Evolutionary conservation across 2,797 vertebrate species (phyloP), one percentile per base, ranked within the genome.

Genomic region (Momotus momota): DNA sequence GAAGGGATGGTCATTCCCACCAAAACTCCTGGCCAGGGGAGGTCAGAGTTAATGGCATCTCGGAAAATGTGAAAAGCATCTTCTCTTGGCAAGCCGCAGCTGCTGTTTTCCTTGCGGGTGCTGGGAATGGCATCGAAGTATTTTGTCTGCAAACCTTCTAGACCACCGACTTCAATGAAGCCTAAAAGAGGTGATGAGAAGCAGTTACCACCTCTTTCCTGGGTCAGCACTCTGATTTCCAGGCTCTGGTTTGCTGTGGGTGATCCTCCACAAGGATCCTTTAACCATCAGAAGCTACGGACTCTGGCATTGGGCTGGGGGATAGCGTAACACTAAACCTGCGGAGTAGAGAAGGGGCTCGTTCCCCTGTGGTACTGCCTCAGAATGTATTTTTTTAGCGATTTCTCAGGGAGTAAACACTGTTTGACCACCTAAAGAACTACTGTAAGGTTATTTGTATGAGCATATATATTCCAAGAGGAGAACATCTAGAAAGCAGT

Each of bases 51-150:
- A 89, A 99, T 88, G 0, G 99, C 99, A 94, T 99, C 98, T 78
- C 99, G 98, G 97, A 99, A 99, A 25, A 99, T 97, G 90, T 99
- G 99, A 94, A 99, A 99, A 70, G 99, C 98, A 0, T 99, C 99
- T 5, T 98, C 96, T 38, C 99, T 97, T 6, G 99, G 99, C 94
- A 99, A 80, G 10, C 99, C 99, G 0, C 99, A 99, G 95, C 98
- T 99, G 12, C 98, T 98, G 98, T 99, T 99, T 18, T 97, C 98
- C 29, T 96, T 97, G 21, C 97, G 98, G 57, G 96, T 91, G 25
- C 97, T 98, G 18, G 99, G 99, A 81, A 99, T 98, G 82, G 99
- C 99, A 1, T 86, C 58, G 4, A 97, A 95, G 82, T 99, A 99
- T 46, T 98, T 98, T 22, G 98, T 96, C 97, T 98, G 97, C 92